phyloP scores from a whole-genome alignment of 2,888 invertebrate genomes.

The Oasisia sp. region DNA sequence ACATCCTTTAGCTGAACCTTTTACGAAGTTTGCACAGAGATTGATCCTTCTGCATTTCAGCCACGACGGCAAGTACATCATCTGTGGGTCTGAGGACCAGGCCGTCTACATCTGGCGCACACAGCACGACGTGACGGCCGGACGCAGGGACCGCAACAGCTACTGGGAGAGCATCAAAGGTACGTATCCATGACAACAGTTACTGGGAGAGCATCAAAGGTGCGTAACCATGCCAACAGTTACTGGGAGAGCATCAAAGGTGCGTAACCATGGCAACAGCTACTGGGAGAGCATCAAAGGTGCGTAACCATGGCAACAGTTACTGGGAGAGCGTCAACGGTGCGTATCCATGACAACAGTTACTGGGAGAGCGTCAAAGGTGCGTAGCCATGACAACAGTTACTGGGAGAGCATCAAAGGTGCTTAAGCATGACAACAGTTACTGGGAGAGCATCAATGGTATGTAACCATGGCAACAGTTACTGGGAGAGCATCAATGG shows the following conservation, averaged over 20 bases:
- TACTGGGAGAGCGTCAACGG: slow-evolving; percentile 96
- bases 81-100: slow-evolving; percentile 96
- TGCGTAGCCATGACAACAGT: slow-evolving; percentile 76
- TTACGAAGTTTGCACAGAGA: neutral
- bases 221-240: no score
- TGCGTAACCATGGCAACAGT: slow-evolving; percentile 76
- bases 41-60: slow-evolving; percentile 68
- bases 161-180: slow-evolving; percentile 96
- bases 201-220: no score
- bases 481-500: slow-evolving; percentile 96
- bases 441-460: slow-evolving; percentile 96
- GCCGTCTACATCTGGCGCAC: slow-evolving; percentile 99
- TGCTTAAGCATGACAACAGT: slow-evolving; percentile 76
- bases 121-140: slow-evolving; percentile 92
- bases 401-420: slow-evolving; percentile 96
- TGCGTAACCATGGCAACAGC: slow-evolving; percentile 76
- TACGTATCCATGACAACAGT: slow-evolving; percentile 43
- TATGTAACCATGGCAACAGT: slow-evolving; percentile 76
- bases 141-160: slow-evolving; percentile 91
- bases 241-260: slow-evolving; percentile 87
- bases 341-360: slow-evolving; percentile 76
- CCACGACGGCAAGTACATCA: slow-evolving; percentile 96
- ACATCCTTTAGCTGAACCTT: neutral
- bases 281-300: slow-evolving; percentile 96
- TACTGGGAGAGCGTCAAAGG: slow-evolving; percentile 96